Evolutionary conservation across 2,888 invertebrate species (phyloP), one percentile per base, ranked within the genome.

Genomic region (Himalopsyche tibetana): DNA sequence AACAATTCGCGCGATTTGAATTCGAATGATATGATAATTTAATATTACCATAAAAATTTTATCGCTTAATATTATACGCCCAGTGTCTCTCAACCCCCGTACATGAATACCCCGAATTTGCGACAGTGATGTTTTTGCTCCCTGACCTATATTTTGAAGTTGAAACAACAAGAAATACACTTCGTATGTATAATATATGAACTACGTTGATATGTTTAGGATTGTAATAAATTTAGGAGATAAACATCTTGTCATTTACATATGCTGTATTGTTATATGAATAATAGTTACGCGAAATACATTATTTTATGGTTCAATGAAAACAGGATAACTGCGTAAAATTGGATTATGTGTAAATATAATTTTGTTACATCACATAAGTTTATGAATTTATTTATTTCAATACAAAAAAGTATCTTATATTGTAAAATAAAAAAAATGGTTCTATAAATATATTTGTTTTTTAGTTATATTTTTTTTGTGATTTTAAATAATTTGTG

Each of bases 11-110:
- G 63, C 63, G 63, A 19, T 63, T 63, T 63, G 63, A 63, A 63
- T 63, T 63, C 63, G 63, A 63, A 28, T 63, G 28, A 63, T 63
- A 63, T 63, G 63, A 63, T 63, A 63, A 63, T 63, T 63, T 63
- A 63, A 63, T 63, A 63, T 63, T 0, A 19, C 63, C 63, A 63
- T 63, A 63, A 63, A 63, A 63, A 2, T 63, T 63, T 63, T 63
- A 63, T 63, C 2, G 63, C 63, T 63, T 63, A 63, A 63, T 63
- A 11, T 19, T 19, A 56, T 19, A 19, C 17, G n/a, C 63, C 28
- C 63, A 63, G 63, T 8, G 63, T 63, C 63, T 28, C 63, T 63
- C 63, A 63, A 63, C 63, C 63, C 19, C 19, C 28, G 2, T 19
- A 9, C 8, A 63, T 63, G 63, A 63, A 63, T 9, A 63, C 19